These are phyloP conservation scores for Chymomyza fuscimana DNA, from an alignment of 2,888 invertebrate species.

Conservation along the genomic window DNA sequence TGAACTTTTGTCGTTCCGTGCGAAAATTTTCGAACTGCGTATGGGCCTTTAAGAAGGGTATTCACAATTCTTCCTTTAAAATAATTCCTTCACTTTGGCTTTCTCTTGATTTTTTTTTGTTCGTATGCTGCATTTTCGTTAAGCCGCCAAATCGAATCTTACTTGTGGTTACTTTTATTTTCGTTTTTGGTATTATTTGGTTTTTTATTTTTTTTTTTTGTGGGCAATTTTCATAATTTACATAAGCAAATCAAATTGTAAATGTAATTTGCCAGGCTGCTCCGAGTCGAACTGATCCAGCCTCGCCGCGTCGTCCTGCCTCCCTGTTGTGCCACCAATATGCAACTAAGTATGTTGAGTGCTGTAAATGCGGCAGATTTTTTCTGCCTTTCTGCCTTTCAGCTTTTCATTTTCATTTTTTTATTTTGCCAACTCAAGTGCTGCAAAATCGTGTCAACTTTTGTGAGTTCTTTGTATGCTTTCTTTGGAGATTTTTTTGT, in stretches of 20 bases:
- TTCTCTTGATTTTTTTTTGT: constrained; percentile 4
- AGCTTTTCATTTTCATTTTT: neutral
- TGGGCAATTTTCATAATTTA: constrained; percentile 74
- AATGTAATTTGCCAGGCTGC: constrained; percentile 55
- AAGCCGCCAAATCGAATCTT: constrained; percentile 71
- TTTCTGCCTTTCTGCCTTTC: neutral
- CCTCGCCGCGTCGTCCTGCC: neutral
- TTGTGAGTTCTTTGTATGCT: neutral
- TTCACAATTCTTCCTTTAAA: neutral
- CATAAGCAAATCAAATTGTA: constrained; percentile 73
- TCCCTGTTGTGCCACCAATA: neutral
- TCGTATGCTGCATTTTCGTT: constrained; percentile 47
- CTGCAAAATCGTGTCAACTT: constrained; percentile 60
- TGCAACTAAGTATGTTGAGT: constrained; percentile 7
- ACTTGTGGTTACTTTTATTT: constrained; percentile 64
- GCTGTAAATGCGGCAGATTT: constrained; percentile 2
- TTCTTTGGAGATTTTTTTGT: neutral
- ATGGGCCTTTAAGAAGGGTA: too few species aligned
- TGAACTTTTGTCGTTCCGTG: too few species aligned
- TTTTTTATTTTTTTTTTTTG: constrained; percentile 37
- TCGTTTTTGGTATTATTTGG: neutral
- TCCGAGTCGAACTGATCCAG: neutral
- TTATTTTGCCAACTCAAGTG: neutral
- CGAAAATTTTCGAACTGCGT: too few species aligned
- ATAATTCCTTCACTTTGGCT: constrained; percentile 12